Percentiles rank a stretch among this genome's conserved stretches.
These are phyloP conservation scores for Conus ventricosus DNA, from an alignment of 1,140 invertebrate species.

Conservation along the genomic window DNA sequence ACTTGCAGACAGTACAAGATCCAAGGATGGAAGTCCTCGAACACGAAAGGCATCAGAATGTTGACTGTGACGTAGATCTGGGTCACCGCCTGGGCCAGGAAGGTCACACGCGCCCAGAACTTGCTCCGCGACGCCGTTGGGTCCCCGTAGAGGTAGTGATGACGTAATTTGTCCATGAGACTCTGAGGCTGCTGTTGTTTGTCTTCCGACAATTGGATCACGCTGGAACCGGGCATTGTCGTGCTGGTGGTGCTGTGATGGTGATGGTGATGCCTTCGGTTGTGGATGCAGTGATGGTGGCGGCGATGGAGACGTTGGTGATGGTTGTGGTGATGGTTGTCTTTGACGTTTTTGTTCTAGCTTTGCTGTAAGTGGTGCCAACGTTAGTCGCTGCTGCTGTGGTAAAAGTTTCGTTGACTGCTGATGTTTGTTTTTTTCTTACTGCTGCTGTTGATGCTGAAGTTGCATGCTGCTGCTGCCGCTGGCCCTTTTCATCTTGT, in stretches of 20 bases:
- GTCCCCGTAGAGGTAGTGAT: not conserved
- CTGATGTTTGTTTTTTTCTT: no score
- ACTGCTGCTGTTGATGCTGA: no score
- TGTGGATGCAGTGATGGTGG: not conserved
- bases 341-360: no score
- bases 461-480: no score
- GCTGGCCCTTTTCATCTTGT: no score
- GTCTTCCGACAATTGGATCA: not conserved
- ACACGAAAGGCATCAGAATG: slow-evolving; percentile 52
- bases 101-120: slow-evolving; percentile 19
- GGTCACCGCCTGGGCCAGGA: slow-evolving; percentile 48
- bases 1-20: slow-evolving; percentile 56
- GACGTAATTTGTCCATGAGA: not conserved
- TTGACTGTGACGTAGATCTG: slow-evolving; percentile 49
- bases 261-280: not conserved
- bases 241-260: not conserved
- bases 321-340: no score
- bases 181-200: not conserved
- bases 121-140: not conserved
- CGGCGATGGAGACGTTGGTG: not conserved
- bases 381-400: no score
- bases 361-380: no score
- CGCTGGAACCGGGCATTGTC: not conserved
- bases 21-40: slow-evolving; percentile 46
- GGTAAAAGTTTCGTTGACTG: no score